A percentile compares a stretch with the other conserved stretches of the same genome.
These are phyloP conservation scores for Megalurothrips usitatus DNA, from an alignment of 2,888 invertebrate species.

Conservation along the genomic window DNA sequence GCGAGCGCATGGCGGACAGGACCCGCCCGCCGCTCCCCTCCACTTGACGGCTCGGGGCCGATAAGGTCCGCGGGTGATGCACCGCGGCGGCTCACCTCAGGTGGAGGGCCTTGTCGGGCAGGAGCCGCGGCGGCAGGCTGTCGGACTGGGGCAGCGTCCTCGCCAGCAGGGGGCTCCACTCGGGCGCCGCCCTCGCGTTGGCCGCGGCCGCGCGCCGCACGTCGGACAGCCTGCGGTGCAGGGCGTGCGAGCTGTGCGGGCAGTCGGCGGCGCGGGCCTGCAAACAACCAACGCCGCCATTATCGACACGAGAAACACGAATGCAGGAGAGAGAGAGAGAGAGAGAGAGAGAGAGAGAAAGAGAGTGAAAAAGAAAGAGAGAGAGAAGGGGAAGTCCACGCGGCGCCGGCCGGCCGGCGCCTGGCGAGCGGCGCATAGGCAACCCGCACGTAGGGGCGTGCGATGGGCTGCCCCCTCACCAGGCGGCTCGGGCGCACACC, in stretches of 20 bases:
- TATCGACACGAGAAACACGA: too few species aligned
- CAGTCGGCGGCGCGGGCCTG: constrained; percentile 5
- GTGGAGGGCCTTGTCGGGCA: not conserved
- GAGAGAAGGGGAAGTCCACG: too few species aligned
- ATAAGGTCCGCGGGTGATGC: too few species aligned
- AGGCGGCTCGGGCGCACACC: too few species aligned
- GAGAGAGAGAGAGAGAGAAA: not conserved
- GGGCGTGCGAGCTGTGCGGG: not conserved
- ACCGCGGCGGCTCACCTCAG: not conserved
- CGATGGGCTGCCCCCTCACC: too few species aligned
- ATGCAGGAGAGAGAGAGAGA: not conserved
- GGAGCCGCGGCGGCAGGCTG: not conserved
- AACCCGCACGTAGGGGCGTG: too few species aligned
- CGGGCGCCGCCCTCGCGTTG: not conserved
- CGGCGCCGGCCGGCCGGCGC: too few species aligned
- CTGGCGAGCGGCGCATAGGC: too few species aligned
- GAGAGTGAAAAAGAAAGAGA: too few species aligned
- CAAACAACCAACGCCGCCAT: not conserved
- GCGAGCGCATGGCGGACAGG: too few species aligned
- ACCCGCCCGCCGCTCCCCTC: too few species aligned
- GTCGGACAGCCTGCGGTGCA: not conserved
- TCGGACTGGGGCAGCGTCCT: constrained; percentile 5
- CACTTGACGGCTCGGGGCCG: too few species aligned
- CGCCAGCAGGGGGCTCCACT: constrained; percentile 18
- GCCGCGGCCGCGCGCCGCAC: not conserved